These are phyloP conservation scores for Porites lobata DNA, from an alignment of 92 coral and sea anemone genomes.

Conservation along the genomic window DNA sequence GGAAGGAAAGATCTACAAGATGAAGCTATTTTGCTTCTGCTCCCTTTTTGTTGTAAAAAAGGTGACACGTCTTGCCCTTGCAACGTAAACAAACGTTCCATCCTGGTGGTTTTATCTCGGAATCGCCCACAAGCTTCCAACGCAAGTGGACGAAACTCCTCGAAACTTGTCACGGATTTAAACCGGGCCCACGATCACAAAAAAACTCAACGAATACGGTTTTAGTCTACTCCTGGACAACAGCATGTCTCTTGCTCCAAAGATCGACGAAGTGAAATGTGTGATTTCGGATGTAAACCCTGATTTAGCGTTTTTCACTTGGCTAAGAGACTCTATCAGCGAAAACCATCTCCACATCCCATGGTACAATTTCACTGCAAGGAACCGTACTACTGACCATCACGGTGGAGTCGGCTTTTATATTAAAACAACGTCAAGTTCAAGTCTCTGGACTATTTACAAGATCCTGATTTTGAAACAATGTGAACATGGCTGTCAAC, in stretches of 20 bases:
- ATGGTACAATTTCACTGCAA: too few species aligned
- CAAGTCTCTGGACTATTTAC: constrained; percentile 23
- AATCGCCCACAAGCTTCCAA: too few species aligned
- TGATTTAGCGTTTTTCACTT: not conserved
- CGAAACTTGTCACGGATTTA: too few species aligned
- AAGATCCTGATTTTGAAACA: constrained; percentile 35
- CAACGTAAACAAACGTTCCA: not conserved
- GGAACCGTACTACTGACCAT: too few species aligned
- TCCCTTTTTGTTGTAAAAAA: constrained; percentile 27
- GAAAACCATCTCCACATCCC: too few species aligned
- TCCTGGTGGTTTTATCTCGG: not conserved
- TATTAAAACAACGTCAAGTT: too few species aligned
- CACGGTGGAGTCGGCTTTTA: too few species aligned
- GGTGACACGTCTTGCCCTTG: constrained; percentile 17
- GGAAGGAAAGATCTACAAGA: not conserved
- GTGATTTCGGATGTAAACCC: not conserved
- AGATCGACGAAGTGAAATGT: not conserved
- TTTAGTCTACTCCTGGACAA: constrained; percentile 40
- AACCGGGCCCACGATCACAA: not conserved
- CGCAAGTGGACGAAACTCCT: too few species aligned
- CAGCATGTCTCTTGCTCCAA: constrained; percentile 1
- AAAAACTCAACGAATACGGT: constrained; percentile 8
- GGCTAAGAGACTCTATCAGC: too few species aligned
- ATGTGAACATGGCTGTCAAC: constrained; percentile 46
- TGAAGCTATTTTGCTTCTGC: not conserved